Base-by-base conservation (phyloP, 1,140 invertebrate species). In the Ostrea denselamellosa region DNA sequence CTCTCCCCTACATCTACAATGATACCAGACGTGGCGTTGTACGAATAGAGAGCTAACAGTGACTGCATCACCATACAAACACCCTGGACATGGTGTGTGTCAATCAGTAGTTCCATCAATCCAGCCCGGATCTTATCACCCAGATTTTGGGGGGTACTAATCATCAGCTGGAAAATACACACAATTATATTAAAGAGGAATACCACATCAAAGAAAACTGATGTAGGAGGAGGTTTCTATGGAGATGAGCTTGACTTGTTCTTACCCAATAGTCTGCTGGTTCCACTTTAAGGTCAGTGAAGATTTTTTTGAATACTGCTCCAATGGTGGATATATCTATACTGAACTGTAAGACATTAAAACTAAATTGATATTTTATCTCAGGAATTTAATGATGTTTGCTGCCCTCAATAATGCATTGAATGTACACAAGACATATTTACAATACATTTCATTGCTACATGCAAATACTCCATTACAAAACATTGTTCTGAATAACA, bases 1-100 rank as follows among this genome's bases (percentile, higher is more conserved):
- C 96, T 92, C 87, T 97, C 96, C 25, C 96, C 96, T 88, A 97
- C 95, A 92, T 97, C 96, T 8, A 96, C 96, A 68, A 97, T 95
- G 86, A 97, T 95, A 65, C 96, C 96, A 25, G 96, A 96, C 5
- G 96, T 96, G 7, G 96, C 95, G 82, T 96, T 96, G 92, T 97
- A 96, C 5, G 96, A 96, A 92, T 96, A 96, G 4, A 97, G 94
- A 54, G 96, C 94, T 71, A 96, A 92, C n/a, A 96, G 94, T 81
- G 96, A 95, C 93, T 97, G 96, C 88, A 96, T 94, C 14, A 96
- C 96, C 90, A 96, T 95, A 91, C 95, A 96, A 12, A 96, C 95
- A 17, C 94, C 95, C 91, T 94, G 92, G 71, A 95, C 95, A 88
- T 92, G 92, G 88, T 94, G 95, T 85, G 94, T 91, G 56, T 95